phyloP scores from a whole-genome alignment of 64 coral and sea anemone species.

The Actinia tenebrosa region DNA sequence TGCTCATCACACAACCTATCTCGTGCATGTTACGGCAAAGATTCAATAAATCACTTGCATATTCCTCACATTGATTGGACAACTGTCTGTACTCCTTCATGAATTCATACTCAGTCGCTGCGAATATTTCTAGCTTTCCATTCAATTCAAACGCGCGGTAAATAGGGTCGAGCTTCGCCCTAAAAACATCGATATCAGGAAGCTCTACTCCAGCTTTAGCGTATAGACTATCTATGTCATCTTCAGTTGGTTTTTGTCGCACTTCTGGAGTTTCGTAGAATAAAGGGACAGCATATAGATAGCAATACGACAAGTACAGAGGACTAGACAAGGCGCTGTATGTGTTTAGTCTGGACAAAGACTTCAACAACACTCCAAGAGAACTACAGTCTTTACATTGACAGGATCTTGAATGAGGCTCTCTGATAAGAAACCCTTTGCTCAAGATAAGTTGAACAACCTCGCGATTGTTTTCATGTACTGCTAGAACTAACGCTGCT shows the following conservation, averaged over 20 bases:
- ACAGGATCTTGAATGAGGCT: constrained; percentile 64
- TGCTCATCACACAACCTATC: constrained; percentile 64
- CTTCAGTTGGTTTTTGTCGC: not conserved
- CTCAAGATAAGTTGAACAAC: constrained; percentile 48
- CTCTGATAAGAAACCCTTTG: constrained; percentile 50
- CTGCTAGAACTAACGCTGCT: constrained; percentile 30
- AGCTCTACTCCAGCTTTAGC: not conserved
- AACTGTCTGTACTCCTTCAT: constrained; percentile 61
- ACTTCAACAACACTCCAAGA: constrained; percentile 45
- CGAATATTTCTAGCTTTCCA: constrained; percentile 58
- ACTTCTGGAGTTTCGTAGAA: not conserved
- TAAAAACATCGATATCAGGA: constrained; percentile 1
- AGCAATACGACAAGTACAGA: constrained; percentile 33
- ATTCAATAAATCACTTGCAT: constrained; percentile 62
- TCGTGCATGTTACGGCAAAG: constrained; percentile 68
- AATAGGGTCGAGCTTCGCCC: constrained; percentile 42
- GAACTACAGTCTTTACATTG: constrained; percentile 39
- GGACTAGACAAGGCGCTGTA: constrained; percentile 65
- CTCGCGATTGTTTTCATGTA: constrained; percentile 53
- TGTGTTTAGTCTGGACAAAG: constrained; percentile 54
- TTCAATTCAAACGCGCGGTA: constrained; percentile 69
- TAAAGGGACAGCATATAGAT: constrained; percentile 17
- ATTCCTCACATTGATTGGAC: constrained; percentile 68
- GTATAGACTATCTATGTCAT: not conserved
- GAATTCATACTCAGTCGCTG: constrained; percentile 65